A percentile compares a stretch with the other conserved stretches of the same genome.
Conservation (phyloP, 2,113 vertebrate species). For the Xerus inauris region DNA sequence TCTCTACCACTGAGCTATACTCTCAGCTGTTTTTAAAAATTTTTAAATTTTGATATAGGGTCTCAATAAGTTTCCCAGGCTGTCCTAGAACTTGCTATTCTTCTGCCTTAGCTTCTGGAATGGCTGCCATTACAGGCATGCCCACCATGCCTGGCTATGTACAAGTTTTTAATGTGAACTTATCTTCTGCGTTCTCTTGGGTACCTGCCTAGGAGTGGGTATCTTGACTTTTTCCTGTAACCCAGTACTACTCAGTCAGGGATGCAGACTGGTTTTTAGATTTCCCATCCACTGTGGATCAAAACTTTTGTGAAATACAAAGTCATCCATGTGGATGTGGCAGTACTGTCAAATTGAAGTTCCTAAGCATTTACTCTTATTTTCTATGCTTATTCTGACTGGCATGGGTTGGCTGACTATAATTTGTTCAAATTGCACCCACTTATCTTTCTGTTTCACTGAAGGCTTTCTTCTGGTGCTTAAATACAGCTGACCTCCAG, state of each 20-base stretch:
- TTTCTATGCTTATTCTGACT: not conserved
- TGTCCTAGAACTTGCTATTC: not conserved
- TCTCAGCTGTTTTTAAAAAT: not conserved
- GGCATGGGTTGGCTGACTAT: not conserved
- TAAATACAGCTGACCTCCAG: not conserved
- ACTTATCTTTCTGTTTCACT: not conserved
- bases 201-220: not conserved
- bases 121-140: too few relatives aligned
- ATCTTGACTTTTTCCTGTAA: not conserved
- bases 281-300: not conserved
- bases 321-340: not conserved
- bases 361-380: not conserved
- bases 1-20: not conserved
- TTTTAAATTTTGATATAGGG: not conserved
- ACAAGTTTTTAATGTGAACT: not conserved
- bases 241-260: not conserved
- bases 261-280: not conserved
- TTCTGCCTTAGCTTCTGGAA: not conserved
- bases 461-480: slow-evolving; percentile 8
- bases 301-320: slow-evolving; percentile 6
- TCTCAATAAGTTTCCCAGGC: not conserved
- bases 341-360: not conserved
- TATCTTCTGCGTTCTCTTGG: not conserved
- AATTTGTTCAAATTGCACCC: not conserved
- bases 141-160: not conserved